Evolutionary conservation across 2,113 vertebrate species (phyloP), one percentile per base, ranked within the genome.

Genomic region (Buteo buteo): DNA sequence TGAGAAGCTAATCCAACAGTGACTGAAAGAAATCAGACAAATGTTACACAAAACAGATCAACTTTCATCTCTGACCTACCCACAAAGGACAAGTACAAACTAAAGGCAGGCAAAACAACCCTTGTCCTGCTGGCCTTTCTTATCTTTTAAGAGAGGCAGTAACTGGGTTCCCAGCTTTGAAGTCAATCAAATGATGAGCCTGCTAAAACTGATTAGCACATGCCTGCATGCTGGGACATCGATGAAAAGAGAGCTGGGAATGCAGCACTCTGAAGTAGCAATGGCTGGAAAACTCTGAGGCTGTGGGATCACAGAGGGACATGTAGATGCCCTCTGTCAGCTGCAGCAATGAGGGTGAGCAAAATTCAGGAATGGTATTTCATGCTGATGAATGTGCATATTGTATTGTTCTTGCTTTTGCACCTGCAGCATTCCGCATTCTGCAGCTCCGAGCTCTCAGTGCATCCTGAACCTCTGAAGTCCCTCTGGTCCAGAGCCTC

Each of bases 11-110:
- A 93, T 95, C 91, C 70, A 72, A 82, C n/a, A 70, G 4, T 3
- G 32, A 47, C 62, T 62, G 89, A 95, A 91, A 91, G 89, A 94
- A 97, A 87, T 95, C 84, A 93, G 86, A 90, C 38, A 85, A 91
- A 94, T 44, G 71, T 88, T 91, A 83, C 82, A 96, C 0, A 2
- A 89, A 96, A 59, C 18, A 81, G 84, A 88, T 80, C 54, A 77
- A 13, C 62, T 93, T 97, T 96, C 86, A 86, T 83, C 66, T 83
- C 71, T 93, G 92, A 94, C 74, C 84, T 92, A 59, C 17, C 8
- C 74, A 55, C 67, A 95, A 87, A 88, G 45, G 59, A 82, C 71
- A 93, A 47, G 5, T 31, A 66, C 62, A 81, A 93, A 86, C 45
- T 67, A 94, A 86, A 96, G 42, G 55, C 82, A 94, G 29, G 67